Base-by-base conservation (phyloP, 2,797 vertebrate genomes). In the Chloroceryle amazona region DNA sequence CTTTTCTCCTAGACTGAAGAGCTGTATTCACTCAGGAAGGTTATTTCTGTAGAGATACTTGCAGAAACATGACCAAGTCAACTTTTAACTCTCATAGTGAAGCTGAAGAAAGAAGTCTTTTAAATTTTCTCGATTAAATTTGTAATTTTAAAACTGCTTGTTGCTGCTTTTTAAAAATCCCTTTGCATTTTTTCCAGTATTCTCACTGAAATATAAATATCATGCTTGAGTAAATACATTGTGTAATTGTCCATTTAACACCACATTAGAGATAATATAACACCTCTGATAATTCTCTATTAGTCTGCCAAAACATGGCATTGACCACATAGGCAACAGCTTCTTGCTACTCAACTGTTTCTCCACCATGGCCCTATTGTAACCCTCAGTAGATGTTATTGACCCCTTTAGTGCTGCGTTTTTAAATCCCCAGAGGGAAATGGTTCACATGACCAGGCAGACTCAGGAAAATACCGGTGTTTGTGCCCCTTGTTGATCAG, bases 381-480 rank as follows among this genome's bases (percentile, higher is more conserved):
- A 22, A 73, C 6, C 6, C 31, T 44, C 35, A 4, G 15, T 5
- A 55, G 41, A 29, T 29, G 20, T 35, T 65, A 17, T 2, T 70
- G 47, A 42, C 8, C 5, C 15, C 10, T 65, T 44, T 11, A 70
- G 26, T 25, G 11, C 16, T 68, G 37, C 17, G 29, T 25, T 94
- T 94, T 49, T 54, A 81, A 90, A 84, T 42, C n/a, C 17, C 10
- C 22, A 31, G 14, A 58, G n/a, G 19, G 20, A 73, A 72, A 52
- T 1, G 5, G 14, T 42, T 82, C n/a, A 25, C 3, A 35, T 14
- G 37, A 7, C 4, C 25, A 39, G 37, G 23, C 3, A 80, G 54
- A 35, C 0, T 0, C 3, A n/a, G 39, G 39, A n/a, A 85, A 81
- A 70, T 42, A 4, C 2, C 58, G 15, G 7, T 42, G 3, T 46